Evolutionary conservation across 1,140 invertebrate genomes (phyloP), one percentile per base, ranked within the genome.

Genomic region (Pachyrhynchus sulphureomaculatus): DNA sequence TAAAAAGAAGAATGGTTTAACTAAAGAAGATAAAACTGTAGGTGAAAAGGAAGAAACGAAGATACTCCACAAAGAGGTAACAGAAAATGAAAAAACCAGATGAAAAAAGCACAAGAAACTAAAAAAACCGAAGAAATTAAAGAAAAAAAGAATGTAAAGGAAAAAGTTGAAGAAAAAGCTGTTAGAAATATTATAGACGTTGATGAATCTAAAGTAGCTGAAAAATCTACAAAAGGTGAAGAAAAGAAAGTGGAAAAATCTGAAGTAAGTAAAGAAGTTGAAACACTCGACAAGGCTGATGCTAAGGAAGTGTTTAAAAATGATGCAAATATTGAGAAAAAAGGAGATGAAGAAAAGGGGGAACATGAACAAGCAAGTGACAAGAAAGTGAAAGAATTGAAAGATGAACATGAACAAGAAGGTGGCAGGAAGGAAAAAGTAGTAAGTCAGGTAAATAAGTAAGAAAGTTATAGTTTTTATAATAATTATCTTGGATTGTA

Each of bases 261-360:
- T 1, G 12, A 37, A 37, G 34, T 6, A 2, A 13, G 6, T 37
- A 13, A 13, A 15, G n/a, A 15, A 18, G 17, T 5, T 44, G 4
- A 15, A 20, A 4, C 13, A 44, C 21, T 26, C 12, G 44, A 47
- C 10, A 21, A 47, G n/a, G n/a, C 42, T 8, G 34, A 54, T 42
- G 32, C 9, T 15, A 24, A 54, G 21, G 18, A 48, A 36, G 37
- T 13, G 12, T 9, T 15, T 49, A 24, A 26, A 65, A 48, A 36
- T 44, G 68, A 37, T n/a, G 36, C 39, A 32, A 61, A 42, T 20
- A 48, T 20, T 36, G 17, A 20, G 26, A 13, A 48, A 55, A 18
- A 33, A 23, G 20, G 49, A 21, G 44, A 64, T 53, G 24, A 53
- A 55, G 8, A 36, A 20, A 44, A 12, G 64, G 17, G 72, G 54